phyloP scores from a whole-genome alignment of 2,888 invertebrate species.

The Phyllotreta cruciferae region DNA sequence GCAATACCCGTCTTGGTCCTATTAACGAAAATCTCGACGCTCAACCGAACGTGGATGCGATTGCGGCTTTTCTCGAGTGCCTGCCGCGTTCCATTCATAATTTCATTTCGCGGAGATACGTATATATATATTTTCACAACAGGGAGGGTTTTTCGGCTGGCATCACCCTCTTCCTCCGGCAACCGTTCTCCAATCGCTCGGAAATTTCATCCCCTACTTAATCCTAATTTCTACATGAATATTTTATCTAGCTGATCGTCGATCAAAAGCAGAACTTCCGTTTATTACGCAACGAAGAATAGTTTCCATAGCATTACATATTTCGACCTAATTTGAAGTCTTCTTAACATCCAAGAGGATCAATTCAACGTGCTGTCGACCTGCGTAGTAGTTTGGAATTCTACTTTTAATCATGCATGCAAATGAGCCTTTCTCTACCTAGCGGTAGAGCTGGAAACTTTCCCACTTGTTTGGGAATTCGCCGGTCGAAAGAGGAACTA shows the following conservation, averaged over 20 bases:
- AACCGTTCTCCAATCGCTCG: not conserved
- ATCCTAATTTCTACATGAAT: no score
- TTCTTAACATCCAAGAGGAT: constrained; percentile 23
- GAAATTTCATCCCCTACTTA: no score
- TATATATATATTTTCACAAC: constrained; percentile 6
- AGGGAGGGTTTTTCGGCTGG: not conserved
- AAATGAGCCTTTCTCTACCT: constrained; percentile 27
- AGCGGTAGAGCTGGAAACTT: constrained; percentile 20
- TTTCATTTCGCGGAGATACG: not conserved
- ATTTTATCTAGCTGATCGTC: no score
- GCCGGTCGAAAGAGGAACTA: no score
- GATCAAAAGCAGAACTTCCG: no score
- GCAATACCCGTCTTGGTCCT: constrained; percentile 18
- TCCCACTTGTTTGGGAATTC: constrained; percentile 15
- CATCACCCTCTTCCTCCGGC: not conserved
- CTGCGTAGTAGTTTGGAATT: constrained; percentile 25
- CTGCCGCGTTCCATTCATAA: constrained; percentile 2
- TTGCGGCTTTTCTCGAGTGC: constrained; percentile 16
- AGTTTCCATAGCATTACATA: no score
- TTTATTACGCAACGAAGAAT: no score
- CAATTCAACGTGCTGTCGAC: constrained; percentile 16
- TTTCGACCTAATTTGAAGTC: constrained; percentile 17
- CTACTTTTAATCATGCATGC: constrained; percentile 36
- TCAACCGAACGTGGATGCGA: constrained; percentile 11
- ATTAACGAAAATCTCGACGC: constrained; percentile 19